Evolutionary conservation across 2,797 vertebrate species (phyloP).

Genomic region (Triplophysa yarkandensis): DNA sequence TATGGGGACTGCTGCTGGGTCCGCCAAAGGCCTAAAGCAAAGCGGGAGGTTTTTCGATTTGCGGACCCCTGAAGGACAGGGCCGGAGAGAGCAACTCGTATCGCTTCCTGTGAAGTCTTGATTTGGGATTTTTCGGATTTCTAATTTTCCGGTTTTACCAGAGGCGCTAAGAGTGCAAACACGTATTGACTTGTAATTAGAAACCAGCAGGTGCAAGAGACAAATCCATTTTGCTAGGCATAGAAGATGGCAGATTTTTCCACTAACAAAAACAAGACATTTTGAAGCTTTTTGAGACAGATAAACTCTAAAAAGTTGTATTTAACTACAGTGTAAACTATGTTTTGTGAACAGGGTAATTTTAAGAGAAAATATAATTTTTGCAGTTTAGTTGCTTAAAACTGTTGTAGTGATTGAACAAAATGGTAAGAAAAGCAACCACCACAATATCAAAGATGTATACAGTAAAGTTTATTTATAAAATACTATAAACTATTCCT

Average conservation of each 20-base stretch:
- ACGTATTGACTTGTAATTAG: neutral
- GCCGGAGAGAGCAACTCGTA: neutral
- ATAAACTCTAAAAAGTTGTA: neutral
- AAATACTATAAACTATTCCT: too few species aligned
- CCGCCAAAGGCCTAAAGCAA: neutral
- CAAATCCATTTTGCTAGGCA: neutral
- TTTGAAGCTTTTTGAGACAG: neutral
- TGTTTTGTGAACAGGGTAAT: too few species aligned
- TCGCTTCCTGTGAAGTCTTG: neutral
- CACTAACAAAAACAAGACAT: neutral
- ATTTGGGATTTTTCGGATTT: slow-evolving; percentile 9
- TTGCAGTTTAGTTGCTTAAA: too few species aligned
- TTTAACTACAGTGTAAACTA: too few species aligned
- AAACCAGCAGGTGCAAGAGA: slow-evolving; percentile 1
- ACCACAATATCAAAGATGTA: too few species aligned
- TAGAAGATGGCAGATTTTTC: neutral
- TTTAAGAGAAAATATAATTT: too few species aligned
- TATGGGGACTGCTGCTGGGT: slow-evolving; percentile 6
- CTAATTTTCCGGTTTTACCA: slow-evolving; percentile 6
- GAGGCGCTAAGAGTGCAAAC: neutral
- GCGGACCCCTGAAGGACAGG: slow-evolving; percentile 8
- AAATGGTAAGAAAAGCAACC: too few species aligned
- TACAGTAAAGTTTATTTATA: too few species aligned
- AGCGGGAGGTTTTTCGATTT: slow-evolving; percentile 7
- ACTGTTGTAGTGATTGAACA: too few species aligned